Evolutionary conservation across 2,113 vertebrate species (phyloP).

Genomic region (Lasiurus borealis): DNA sequence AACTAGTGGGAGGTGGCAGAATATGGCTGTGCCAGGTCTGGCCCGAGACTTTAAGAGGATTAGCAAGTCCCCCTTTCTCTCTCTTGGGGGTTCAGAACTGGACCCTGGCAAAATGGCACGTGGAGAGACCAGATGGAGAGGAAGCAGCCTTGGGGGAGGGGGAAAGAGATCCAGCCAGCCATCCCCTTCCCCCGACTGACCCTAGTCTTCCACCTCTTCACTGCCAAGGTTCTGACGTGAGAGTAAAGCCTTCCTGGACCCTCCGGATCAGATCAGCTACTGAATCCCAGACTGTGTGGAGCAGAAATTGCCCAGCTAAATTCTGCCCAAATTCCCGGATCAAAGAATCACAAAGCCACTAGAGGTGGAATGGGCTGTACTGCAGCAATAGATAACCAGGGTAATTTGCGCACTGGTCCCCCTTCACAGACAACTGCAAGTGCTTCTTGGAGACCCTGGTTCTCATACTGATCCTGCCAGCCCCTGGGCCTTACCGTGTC

Average conservation of each 20-base stretch:
- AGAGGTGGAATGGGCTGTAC: not conserved
- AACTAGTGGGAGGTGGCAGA: not conserved
- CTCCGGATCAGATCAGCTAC: not conserved
- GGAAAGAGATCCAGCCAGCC: not conserved
- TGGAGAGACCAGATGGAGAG: not conserved
- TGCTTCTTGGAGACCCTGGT: not conserved
- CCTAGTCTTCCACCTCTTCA: not conserved
- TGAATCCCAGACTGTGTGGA: not conserved
- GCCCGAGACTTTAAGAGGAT: slow-evolving; percentile 1
- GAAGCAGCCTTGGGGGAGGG: not conserved
- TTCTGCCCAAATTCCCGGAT: not conserved
- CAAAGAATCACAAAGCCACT: not conserved
- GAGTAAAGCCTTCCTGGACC: not conserved
- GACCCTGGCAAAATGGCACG: not conserved
- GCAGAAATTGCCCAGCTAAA: slow-evolving; percentile 8
- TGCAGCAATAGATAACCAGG: not conserved
- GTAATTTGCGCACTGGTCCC: not conserved
- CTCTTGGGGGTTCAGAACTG: not conserved
- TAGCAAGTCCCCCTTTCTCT: not conserved
- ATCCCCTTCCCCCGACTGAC: not conserved
- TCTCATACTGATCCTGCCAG: not conserved
- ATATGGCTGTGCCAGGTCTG: not conserved
- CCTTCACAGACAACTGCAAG: not conserved
- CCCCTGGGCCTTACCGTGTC: not conserved
- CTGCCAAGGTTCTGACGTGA: not conserved